A percentile compares a stretch with the other conserved stretches of the same genome.
These are phyloP conservation scores for Drepana falcataria DNA, from an alignment of 2,888 invertebrate species.

Conservation along the genomic window DNA sequence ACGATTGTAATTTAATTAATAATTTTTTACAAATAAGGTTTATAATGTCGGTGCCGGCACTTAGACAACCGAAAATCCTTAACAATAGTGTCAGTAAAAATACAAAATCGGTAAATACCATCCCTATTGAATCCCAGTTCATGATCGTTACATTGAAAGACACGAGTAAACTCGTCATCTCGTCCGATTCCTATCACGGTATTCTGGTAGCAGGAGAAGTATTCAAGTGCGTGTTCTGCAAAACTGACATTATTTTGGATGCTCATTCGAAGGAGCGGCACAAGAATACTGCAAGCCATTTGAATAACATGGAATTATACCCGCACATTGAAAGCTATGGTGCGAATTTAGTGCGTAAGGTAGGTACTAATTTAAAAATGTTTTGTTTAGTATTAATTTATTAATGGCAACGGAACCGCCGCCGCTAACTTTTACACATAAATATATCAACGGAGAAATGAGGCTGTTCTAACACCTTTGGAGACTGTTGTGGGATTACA, in stretches of 20 bases:
- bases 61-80: slow-evolving; percentile 32
- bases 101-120: no score
- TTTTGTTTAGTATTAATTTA: background rate
- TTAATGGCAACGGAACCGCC: no score
- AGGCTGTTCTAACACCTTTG: no score
- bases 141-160: slow-evolving; percentile 48
- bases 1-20: no score
- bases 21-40: background rate
- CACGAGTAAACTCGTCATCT: slow-evolving; percentile 42
- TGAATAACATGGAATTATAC: slow-evolving; percentile 25
- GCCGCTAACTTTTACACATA: no score
- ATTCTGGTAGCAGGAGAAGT: slow-evolving; percentile 36
- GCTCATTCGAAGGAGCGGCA: slow-evolving; percentile 37
- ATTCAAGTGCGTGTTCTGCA: slow-evolving; percentile 49
- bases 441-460: no score
- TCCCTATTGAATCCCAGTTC: slow-evolving; percentile 18
- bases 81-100: background rate
- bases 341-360: slow-evolving; percentile 51
- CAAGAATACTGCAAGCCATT: slow-evolving; percentile 33
- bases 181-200: slow-evolving; percentile 51
- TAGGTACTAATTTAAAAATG: slow-evolving; percentile 12
- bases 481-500: no score
- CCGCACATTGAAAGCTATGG: slow-evolving; percentile 43
- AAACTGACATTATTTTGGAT: slow-evolving; percentile 29
- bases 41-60: slow-evolving; percentile 32